Evolutionary conservation across 2,797 vertebrate species (phyloP), one percentile per base, ranked within the genome.

Genomic region (Diplodus sargus): DNA sequence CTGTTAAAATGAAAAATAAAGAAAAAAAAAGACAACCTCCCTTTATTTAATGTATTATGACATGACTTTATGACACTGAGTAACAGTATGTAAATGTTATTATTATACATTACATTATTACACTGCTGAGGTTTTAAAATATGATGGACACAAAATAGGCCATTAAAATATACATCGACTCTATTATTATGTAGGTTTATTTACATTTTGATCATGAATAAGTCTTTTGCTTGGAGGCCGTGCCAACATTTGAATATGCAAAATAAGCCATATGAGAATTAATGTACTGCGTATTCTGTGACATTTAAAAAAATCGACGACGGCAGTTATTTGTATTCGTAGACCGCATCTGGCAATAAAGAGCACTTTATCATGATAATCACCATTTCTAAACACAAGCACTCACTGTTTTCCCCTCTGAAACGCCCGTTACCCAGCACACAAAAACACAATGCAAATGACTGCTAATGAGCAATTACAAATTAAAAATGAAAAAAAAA

Each of bases 191-290:
- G 68, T 45, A 25, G 12, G 20, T 72, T 65, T 68, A 72, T 70
- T 76, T 72, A 64, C 53, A 71, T 63, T 72, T 56, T 61, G n/a
- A 43, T 25, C 48, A 43, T 68, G 43, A 78, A 52, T 74, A 58
- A 0, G 3, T 75, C 77, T 84, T 39, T 39, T 14, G 77, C 83
- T 79, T 12, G 25, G 45, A 86, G 73, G 83, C 72, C 9, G 47
- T 67, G 15, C 18, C 74, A 59, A 81, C 75, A 78, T 87, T 86
- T 79, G 4, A 84, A 87, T 63, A 83, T 84, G 76, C 48, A 70
- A 79, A 87, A 64, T 57, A 48, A 25, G 39, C 34, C 34, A 45
- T 25, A 65, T 56, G 25, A 57, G 28, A 74, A 85, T 64, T 28
- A 62, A 73, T 72, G 22, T n/a, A 43, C 47, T 47, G 34, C 34